These are phyloP conservation scores for Cathartes aura DNA, from an alignment of 2,113 vertebrate genomes.

Conservation along the genomic window DNA sequence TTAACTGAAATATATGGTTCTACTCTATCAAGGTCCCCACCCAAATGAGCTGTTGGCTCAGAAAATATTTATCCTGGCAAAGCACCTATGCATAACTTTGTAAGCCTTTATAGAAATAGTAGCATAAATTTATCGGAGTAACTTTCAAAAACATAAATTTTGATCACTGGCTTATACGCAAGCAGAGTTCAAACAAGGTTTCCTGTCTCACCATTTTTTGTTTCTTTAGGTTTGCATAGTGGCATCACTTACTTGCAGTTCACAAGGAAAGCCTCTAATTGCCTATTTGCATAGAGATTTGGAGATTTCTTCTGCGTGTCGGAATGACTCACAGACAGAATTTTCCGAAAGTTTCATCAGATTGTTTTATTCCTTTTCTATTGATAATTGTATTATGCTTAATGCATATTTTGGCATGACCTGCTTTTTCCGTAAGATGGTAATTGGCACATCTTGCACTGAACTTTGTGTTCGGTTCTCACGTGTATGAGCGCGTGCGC, in stretches of 20 bases:
- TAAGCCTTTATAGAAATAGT: conserved; percentile 45
- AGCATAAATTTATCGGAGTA: conserved; percentile 24
- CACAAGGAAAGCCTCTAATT: conserved; percentile 53
- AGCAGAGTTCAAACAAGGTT: conserved; percentile 26
- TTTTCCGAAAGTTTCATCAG: conserved; percentile 49
- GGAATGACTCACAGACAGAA: conserved; percentile 15
- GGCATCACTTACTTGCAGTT: conserved; percentile 26
- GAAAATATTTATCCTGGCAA: conserved; percentile 57
- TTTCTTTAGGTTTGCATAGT: conserved; percentile 26
- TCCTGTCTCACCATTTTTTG: not conserved
- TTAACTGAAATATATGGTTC: conserved; percentile 17
- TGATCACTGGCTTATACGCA: not conserved
- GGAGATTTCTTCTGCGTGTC: not conserved
- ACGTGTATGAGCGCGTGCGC: not conserved
- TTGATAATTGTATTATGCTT: not conserved
- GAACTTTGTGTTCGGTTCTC: conserved; percentile 23
- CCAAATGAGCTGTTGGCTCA: conserved; percentile 33
- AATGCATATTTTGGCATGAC: not conserved
- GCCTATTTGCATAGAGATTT: conserved; percentile 40
- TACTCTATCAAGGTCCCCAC: conserved; percentile 6
- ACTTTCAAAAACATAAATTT: conserved; percentile 16
- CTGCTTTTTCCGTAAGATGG: conserved; percentile 13
- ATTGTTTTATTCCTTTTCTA: conserved; percentile 42
- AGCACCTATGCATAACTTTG: conserved; percentile 17
- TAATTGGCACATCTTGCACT: not conserved